Evolutionary conservation across 2,113 vertebrate genomes (phyloP).

Genomic region (Ailuropoda melanoleuca): DNA sequence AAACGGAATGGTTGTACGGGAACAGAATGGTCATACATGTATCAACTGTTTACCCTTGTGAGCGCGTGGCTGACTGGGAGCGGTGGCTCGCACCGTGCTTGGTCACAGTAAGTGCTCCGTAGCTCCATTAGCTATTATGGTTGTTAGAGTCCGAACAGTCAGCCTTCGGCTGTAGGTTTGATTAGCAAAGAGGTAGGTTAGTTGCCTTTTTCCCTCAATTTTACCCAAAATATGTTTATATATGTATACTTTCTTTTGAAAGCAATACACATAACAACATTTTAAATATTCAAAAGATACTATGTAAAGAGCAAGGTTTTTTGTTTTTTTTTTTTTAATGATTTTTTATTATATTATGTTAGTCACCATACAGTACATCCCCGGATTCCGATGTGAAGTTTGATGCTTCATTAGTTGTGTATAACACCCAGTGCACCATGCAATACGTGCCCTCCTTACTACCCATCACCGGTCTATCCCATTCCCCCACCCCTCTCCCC

Average conservation of each 20-base stretch:
- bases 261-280: neutral
- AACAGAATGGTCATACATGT: neutral
- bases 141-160: neutral
- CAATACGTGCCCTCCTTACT: no score
- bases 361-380: no score
- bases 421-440: no score
- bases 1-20: neutral
- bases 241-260: neutral
- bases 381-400: no score
- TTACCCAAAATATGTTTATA: neutral
- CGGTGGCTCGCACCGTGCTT: neutral
- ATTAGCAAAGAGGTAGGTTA: neutral
- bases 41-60: neutral
- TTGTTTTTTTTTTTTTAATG: no score
- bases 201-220: neutral
- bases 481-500: no score
- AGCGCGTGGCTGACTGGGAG: neutral
- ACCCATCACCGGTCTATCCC: no score
- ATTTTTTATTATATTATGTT: no score
- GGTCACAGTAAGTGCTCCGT: neutral
- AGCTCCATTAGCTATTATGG: neutral
- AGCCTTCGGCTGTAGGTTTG: neutral
- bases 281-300: neutral
- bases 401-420: no score
- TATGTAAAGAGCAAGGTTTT: slow-evolving; percentile 21